These are phyloP conservation scores for Hymenochirus boettgeri DNA, from an alignment of 2,113 vertebrate genomes.

Conservation along the genomic window DNA sequence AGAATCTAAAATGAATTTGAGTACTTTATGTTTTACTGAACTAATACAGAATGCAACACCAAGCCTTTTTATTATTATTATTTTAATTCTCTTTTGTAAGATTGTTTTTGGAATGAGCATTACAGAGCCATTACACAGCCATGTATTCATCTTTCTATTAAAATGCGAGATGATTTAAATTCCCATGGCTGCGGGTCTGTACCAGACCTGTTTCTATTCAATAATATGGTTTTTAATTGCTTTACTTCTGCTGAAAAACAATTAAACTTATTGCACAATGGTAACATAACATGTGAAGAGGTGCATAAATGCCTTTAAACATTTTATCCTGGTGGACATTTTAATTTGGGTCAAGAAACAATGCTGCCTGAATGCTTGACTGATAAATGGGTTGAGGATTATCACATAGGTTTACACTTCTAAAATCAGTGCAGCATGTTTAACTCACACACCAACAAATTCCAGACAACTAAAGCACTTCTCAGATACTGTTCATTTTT, in stretches of 20 bases:
- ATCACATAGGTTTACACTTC: too few relatives aligned
- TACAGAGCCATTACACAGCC: slow-evolving; percentile 52
- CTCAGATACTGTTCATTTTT: too few relatives aligned
- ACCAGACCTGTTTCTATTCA: slow-evolving; percentile 68
- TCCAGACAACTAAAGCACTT: too few relatives aligned
- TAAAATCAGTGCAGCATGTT: too few relatives aligned
- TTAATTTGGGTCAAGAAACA: slow-evolving; percentile 27
- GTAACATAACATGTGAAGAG: slow-evolving; percentile 75
- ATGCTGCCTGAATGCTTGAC: too few relatives aligned
- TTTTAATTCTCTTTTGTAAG: slow-evolving; percentile 15
- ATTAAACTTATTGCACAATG: slow-evolving; percentile 79
- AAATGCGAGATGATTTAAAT: slow-evolving; percentile 68
- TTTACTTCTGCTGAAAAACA: slow-evolving; percentile 76
- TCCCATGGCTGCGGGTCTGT: slow-evolving; percentile 67
- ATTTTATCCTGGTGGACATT: slow-evolving; percentile 55
- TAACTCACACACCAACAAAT: too few relatives aligned
- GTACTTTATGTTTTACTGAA: background rate
- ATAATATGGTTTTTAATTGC: slow-evolving; percentile 81
- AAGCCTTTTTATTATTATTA: slow-evolving; percentile 17
- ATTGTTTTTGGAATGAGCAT: slow-evolving; percentile 46
- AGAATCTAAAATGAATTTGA: slow-evolving; percentile 23
- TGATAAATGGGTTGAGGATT: too few relatives aligned
- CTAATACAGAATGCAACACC: slow-evolving; percentile 5
- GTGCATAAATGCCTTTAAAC: slow-evolving; percentile 74
- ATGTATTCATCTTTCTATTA: slow-evolving; percentile 64